phyloP scores from a whole-genome alignment of 1,140 invertebrate species.

The Chionoecetes opilio region DNA sequence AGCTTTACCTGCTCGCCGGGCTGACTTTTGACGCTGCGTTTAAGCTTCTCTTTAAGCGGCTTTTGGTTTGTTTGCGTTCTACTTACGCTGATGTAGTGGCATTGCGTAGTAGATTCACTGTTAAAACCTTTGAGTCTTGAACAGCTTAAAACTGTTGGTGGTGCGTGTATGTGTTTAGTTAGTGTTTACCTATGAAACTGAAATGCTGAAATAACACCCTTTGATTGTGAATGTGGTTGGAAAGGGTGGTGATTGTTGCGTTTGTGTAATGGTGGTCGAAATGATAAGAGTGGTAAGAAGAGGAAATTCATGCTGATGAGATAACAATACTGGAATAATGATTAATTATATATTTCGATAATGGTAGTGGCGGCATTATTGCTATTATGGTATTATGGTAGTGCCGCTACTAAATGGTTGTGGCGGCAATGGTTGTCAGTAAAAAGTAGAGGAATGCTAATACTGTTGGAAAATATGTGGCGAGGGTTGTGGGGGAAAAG shows the following conservation, averaged over 20 bases:
- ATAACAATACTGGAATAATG: no score
- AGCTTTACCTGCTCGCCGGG: neutral
- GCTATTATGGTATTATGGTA: no score
- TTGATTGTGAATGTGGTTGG: neutral
- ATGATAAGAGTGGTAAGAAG: neutral
- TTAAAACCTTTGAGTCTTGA: neutral
- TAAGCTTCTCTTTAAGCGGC: neutral
- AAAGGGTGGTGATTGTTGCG: neutral
- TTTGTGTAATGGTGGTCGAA: neutral
- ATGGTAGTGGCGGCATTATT: no score
- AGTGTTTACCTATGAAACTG: neutral
- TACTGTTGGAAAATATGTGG: no score
- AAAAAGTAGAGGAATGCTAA: no score
- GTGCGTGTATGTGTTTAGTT: neutral
- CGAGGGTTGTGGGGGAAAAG: no score
- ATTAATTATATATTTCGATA: no score
- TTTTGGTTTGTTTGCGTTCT: neutral
- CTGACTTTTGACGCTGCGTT: neutral
- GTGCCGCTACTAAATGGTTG: no score
- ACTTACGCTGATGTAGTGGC: neutral
- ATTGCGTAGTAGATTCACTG: neutral
- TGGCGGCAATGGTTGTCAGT: no score
- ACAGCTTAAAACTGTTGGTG: neutral
- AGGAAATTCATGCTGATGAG: neutral
- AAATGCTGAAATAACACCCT: neutral